Evolutionary conservation across 2,888 invertebrate genomes (phyloP).

Genomic region (Papilio demoleus): DNA sequence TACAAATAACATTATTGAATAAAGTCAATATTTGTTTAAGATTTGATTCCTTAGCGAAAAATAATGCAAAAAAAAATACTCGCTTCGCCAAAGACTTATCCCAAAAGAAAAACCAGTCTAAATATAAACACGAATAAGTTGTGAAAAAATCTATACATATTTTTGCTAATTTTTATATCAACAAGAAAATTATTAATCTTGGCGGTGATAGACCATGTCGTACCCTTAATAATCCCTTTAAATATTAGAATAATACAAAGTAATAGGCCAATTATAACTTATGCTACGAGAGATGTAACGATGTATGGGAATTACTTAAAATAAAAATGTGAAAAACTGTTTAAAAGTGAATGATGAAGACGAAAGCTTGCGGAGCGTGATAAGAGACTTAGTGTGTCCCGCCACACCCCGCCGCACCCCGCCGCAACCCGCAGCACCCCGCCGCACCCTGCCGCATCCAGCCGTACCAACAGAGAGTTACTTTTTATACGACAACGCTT

Average conservation of each 20-base stretch:
- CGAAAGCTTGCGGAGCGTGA: constrained; percentile 9
- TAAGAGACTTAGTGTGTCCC: constrained; percentile 13
- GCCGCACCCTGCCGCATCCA: not conserved
- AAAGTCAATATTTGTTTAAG: not conserved
- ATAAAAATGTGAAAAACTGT: not conserved
- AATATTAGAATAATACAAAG: too few species aligned
- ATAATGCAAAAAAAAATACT: too few species aligned
- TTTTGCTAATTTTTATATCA: too few species aligned
- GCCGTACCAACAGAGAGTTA: not conserved
- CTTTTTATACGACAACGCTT: not conserved
- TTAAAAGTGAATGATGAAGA: constrained; percentile 8
- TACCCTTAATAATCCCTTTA: too few species aligned
- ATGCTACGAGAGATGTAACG: too few species aligned
- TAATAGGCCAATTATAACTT: too few species aligned
- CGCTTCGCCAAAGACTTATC: too few species aligned
- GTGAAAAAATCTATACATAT: too few species aligned
- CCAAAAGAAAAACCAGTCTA: too few species aligned
- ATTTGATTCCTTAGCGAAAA: not conserved
- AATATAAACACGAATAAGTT: too few species aligned
- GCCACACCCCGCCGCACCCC: not conserved
- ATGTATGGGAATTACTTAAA: not conserved
- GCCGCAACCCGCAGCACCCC: not conserved
- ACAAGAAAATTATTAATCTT: not conserved
- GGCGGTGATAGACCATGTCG: too few species aligned
- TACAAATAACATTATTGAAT: not conserved